phyloP scores from a whole-genome alignment of 2,113 vertebrate genomes.

The Cinclus cinclus region DNA sequence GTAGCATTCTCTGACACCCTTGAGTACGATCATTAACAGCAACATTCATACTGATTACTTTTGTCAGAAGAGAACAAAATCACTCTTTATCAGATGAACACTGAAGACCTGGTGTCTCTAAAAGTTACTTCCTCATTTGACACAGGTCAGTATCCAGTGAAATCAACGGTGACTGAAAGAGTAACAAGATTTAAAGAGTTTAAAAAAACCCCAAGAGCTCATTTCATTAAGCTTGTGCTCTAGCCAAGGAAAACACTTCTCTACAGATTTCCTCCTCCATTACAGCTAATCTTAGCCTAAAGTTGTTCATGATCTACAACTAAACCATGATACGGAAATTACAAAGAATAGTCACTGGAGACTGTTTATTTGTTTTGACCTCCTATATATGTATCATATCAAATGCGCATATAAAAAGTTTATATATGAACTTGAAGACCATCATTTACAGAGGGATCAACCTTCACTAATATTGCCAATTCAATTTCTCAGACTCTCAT shows the following conservation, averaged over 20 bases:
- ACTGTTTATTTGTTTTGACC: not conserved
- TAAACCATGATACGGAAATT: not conserved
- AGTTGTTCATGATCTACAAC: not conserved
- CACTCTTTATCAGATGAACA: not conserved
- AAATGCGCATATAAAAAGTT: not conserved
- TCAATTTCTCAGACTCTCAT: not conserved
- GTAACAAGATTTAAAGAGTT: not conserved
- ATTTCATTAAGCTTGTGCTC: not conserved
- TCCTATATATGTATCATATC: not conserved
- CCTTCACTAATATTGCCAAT: not conserved
- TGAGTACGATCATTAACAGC: not conserved
- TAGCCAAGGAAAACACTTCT: not conserved
- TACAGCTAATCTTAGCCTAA: not conserved
- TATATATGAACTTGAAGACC: not conserved
- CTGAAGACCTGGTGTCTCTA: not conserved
- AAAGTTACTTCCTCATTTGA: not conserved
- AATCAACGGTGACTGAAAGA: not conserved
- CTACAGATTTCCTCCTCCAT: not conserved
- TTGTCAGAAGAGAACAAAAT: not conserved
- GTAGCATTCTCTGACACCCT: not conserved
- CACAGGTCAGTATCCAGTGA: not conserved
- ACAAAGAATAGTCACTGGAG: not conserved
- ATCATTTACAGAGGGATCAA: not conserved
- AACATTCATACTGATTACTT: not conserved
- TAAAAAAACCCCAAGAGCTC: not conserved